Conservation (phyloP, 2,113 vertebrate genomes). For the Alligator sinensis region DNA sequence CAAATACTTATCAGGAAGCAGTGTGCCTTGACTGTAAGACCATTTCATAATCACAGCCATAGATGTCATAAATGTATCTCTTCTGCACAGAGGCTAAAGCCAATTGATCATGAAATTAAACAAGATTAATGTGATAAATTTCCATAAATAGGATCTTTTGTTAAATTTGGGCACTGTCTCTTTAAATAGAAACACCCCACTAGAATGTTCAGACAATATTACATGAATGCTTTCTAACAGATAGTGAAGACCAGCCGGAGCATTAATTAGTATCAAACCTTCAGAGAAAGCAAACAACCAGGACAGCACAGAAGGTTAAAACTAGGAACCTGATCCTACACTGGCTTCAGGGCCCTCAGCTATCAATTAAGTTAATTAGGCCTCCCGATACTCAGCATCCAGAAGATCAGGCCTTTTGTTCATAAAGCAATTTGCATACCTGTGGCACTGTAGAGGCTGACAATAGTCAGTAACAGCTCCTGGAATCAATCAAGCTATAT, state of each 20-base stretch:
- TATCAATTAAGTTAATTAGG: background rate
- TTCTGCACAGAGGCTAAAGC: background rate
- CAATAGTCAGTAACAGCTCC: background rate
- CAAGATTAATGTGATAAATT: background rate
- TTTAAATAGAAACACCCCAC: background rate
- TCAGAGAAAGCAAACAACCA: background rate
- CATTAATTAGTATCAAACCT: background rate
- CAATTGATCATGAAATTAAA: background rate
- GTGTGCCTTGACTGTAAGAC: background rate
- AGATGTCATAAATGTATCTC: background rate
- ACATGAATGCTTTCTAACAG: background rate
- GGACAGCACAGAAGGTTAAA: rapidly evolving
- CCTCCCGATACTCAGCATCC: background rate
- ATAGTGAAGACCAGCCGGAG: background rate
- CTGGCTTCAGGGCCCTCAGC: background rate
- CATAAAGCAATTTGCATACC: conserved; percentile 6
- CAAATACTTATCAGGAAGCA: background rate
- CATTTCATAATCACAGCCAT: background rate
- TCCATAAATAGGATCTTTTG: background rate
- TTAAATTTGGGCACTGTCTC: background rate
- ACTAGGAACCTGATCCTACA: background rate
- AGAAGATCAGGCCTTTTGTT: background rate
- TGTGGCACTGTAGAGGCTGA: background rate
- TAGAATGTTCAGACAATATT: background rate
- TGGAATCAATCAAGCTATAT: conserved; percentile 3